phyloP scores from a whole-genome alignment of 2,888 invertebrate species.

The Steinernema carpocapsae region DNA sequence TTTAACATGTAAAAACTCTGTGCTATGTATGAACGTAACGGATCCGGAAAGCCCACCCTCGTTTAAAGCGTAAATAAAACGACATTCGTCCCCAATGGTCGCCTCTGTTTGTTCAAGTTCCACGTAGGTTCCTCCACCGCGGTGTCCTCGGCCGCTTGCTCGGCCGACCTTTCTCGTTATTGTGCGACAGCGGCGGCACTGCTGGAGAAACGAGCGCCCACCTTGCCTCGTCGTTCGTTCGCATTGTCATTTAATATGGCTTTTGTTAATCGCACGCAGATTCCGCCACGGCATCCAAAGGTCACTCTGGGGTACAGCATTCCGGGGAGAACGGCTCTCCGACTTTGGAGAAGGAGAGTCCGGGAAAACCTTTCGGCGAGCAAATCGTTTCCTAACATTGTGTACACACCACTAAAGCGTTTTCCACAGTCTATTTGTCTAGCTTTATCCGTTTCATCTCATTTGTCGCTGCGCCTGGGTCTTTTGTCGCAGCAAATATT shows the following conservation, averaged over 20 bases:
- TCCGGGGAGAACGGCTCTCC: background rate
- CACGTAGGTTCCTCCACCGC: background rate
- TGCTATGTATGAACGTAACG: no score
- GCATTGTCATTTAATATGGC: slow-evolving; percentile 30
- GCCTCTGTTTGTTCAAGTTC: background rate
- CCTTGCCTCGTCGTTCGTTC: slow-evolving; percentile 14
- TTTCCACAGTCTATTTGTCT: slow-evolving; percentile 24
- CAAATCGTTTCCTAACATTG: background rate
- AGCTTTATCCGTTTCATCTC: slow-evolving; percentile 29
- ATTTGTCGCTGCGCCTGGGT: slow-evolving; percentile 5
- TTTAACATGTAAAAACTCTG: background rate
- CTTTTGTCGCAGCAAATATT: slow-evolving; percentile 4
- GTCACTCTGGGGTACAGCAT: background rate
- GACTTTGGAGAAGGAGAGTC: background rate
- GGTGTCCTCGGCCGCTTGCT: background rate
- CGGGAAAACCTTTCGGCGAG: background rate
- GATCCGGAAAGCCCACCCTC: no score
- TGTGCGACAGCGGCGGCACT: background rate
- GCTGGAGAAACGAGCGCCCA: background rate
- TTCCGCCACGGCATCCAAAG: background rate
- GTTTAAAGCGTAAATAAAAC: background rate
- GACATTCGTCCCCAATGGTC: no score
- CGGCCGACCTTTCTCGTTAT: slow-evolving; percentile 15
- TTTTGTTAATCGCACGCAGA: slow-evolving; percentile 18
- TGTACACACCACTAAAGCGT: background rate